phyloP scores from a whole-genome alignment of 2,888 invertebrate species.

The Phoenoteleia sp. region DNA sequence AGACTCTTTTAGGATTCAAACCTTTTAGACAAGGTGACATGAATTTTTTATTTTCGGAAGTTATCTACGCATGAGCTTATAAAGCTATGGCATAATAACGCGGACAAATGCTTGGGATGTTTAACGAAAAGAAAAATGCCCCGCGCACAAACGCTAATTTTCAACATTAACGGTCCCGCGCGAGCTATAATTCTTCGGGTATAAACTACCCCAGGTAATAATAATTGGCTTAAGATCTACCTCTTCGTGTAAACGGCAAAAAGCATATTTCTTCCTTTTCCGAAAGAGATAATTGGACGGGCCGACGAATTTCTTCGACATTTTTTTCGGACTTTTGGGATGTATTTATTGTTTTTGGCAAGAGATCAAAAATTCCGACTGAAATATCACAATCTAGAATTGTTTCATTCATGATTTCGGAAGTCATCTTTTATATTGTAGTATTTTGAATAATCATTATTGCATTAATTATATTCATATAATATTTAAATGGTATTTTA shows the following conservation, averaged over 20 bases:
- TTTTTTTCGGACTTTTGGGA: too few species aligned
- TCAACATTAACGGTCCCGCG: constrained; percentile 33
- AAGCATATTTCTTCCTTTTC: neutral
- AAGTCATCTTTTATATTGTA: too few species aligned
- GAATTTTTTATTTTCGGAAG: neutral
- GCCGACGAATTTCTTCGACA: constrained; percentile 3
- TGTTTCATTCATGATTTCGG: too few species aligned
- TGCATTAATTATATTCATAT: too few species aligned
- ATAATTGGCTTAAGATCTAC: constrained; percentile 35
- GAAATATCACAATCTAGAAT: too few species aligned
- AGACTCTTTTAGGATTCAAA: too few species aligned
- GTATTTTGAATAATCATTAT: too few species aligned
- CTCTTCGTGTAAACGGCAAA: constrained; percentile 6
- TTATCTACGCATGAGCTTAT: neutral
- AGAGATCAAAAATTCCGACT: too few species aligned
- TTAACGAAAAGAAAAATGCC: too few species aligned
- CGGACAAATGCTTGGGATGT: neutral
- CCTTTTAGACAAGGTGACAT: too few species aligned
- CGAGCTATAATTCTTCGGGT: constrained; percentile 24
- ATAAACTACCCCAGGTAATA: constrained; percentile 30
- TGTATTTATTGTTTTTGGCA: too few species aligned
- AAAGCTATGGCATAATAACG: constrained; percentile 18
- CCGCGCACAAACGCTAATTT: constrained; percentile 19
- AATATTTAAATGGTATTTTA: too few species aligned
- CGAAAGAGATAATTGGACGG: constrained; percentile 23